phyloP scores from a whole-genome alignment of 2,113 vertebrate species.

The Tapirus terrestris region DNA sequence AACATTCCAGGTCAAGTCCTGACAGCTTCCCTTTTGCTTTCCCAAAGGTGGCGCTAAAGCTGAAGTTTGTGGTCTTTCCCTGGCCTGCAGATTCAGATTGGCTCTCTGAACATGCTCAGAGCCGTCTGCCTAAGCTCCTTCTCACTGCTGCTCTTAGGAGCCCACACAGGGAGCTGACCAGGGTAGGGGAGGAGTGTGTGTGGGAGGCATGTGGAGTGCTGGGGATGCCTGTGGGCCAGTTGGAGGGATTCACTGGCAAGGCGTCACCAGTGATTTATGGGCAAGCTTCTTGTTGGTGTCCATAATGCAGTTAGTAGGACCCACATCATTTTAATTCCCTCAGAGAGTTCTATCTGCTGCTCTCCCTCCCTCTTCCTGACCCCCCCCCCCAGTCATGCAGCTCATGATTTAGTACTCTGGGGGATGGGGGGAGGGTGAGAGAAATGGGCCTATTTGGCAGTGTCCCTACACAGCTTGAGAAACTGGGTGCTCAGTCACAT shows the following conservation, averaged over 20 bases:
- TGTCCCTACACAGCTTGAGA: not conserved
- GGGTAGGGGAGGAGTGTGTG: not conserved
- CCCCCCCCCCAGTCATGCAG: not conserved
- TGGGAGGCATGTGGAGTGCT: not conserved
- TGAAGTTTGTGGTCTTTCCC: not conserved
- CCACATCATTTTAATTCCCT: not conserved
- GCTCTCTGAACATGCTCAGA: not conserved
- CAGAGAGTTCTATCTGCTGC: not conserved
- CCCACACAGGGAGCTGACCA: not conserved
- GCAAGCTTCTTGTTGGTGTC: not conserved
- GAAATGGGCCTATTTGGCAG: not conserved
- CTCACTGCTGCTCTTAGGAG: not conserved
- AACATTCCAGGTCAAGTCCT: not conserved
- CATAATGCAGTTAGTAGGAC: not conserved
- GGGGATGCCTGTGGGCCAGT: not conserved
- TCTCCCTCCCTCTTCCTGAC: not conserved
- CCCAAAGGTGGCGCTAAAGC: not conserved
- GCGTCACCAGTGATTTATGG: not conserved
- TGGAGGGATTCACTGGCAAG: not conserved
- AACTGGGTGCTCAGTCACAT: not conserved
- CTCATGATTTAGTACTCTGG: not conserved
- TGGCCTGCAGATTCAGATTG: not conserved
- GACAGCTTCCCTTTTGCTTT: not conserved
- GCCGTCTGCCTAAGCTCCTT: not conserved
- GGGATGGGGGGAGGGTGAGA: not conserved